phyloP scores from a whole-genome alignment of 1,140 invertebrate genomes.

The Lepidotrigona ventralis region DNA sequence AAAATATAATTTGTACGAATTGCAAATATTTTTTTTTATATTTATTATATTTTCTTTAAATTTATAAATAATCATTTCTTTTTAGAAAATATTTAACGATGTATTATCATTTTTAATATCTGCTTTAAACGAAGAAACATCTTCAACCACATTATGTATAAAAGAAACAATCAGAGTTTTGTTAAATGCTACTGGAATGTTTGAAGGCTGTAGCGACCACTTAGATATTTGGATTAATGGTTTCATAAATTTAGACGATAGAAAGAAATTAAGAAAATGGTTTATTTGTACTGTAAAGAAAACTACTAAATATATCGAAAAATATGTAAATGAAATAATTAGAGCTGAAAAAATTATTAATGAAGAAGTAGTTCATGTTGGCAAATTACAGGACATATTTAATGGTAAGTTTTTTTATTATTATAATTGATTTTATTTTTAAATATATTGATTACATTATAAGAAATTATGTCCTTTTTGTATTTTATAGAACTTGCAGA shows the following conservation, averaged over 20 bases:
- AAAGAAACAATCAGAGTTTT: slow-evolving; percentile 78
- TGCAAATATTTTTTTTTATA: not conserved
- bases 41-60: slow-evolving; percentile 1
- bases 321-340: slow-evolving; percentile 65
- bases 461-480: not conserved
- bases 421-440: not conserved
- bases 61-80: slow-evolving; percentile 21
- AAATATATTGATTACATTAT: not conserved
- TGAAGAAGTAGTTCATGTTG: slow-evolving; percentile 43
- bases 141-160: slow-evolving; percentile 35
- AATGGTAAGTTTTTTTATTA: slow-evolving; percentile 48
- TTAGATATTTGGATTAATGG: slow-evolving; percentile 85
- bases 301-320: slow-evolving; percentile 63
- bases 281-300: slow-evolving; percentile 69
- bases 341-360: slow-evolving; percentile 59
- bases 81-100: slow-evolving; percentile 80
- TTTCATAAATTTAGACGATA: slow-evolving; percentile 72
- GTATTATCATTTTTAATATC: slow-evolving; percentile 81
- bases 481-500: slow-evolving; percentile 30
- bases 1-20: slow-evolving; percentile 3
- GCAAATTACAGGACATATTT: slow-evolving; percentile 65
- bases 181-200: slow-evolving; percentile 83
- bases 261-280: slow-evolving; percentile 65
- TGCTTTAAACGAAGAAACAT: slow-evolving; percentile 62
- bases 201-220: slow-evolving; percentile 83